Evolutionary conservation across 1,140 invertebrate genomes (phyloP), one percentile per base, ranked within the genome.

Genomic region (Danaus melanippus): DNA sequence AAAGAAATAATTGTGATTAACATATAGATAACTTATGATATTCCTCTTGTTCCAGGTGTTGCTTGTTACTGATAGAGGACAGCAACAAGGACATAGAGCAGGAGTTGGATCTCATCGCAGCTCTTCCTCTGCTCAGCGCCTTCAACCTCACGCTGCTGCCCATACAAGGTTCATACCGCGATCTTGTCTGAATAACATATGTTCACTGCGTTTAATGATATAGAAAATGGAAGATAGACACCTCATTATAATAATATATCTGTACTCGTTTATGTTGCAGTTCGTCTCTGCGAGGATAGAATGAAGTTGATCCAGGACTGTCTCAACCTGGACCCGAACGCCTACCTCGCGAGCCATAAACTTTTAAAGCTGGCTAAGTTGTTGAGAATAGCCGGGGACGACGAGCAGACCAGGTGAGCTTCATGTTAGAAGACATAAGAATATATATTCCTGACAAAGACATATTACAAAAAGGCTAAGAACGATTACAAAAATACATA

Each of bases 231-330:
- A 15, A 48, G 12, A 10, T 51, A 21, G 10, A 12, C 41, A 40
- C 8, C n/a, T 41, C 11, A 41, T 45, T 39, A 8, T 39, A 55
- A 11, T 42, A 9, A 32, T 43, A 11, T 7, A 32, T 32, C 0
- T 32, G 41, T 42, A 53, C n/a, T n/a, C n/a, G n/a, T n/a, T n/a
- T 47, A 55, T 60, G n/a, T 76, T 73, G 10, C 51, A 86, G 84
- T 86, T 21, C 79, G 81, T n/a, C 60, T 86, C 0, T 82, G 72
- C 10, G 79, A 82, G 46, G 71, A 84, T 45, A 67, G 67, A 45
- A 69, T 86, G 69, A 56, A 60, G 6, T 46, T 86, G 40, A 81
- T 86, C 12, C 73, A 83, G 42, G 67, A 77, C 2, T 86, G 83
- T 45, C 32, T 86, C 50, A 65, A 67, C 45, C 42, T 60, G 12